Evolutionary conservation across 2,797 vertebrate genomes (phyloP), one percentile per base, ranked within the genome.

Genomic region (Calcarius lapponicus): DNA sequence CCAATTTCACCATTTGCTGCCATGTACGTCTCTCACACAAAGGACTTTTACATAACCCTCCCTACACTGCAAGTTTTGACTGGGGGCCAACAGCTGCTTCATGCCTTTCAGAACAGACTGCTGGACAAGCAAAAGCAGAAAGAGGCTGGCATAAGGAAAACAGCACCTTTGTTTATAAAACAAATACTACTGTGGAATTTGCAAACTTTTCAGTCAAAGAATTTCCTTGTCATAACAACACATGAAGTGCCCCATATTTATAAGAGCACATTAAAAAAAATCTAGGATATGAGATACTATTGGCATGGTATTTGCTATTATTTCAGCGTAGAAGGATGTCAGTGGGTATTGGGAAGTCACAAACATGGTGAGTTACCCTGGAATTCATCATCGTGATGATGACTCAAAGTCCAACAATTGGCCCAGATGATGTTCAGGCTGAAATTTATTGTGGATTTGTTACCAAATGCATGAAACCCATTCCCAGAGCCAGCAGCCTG

Each of bases 31-130:
- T 81, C 88, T 83, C 95, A 93, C 93, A 97, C 94, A 97, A 97
- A 98, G 86, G 84, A 94, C 88, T 97, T 97, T 97, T 97, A 97
- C 95, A 97, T 94, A 95, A 96, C 90, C 82, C 95, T 95, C 87
- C 92, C 88, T 95, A 86, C 13, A 26, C 94, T 89, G 94, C 94
- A 93, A 87, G 81, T 90, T 96, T 96, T 97, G 96, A 95, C 71
- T 56, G 26, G 4, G 81, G 86, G 97, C 97, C 97, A 98, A 97
- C 88, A 97, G 95, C 97, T 97, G 97, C 97, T 97, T 97, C 80
- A 80, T 96, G 94, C 95, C 88, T 96, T 95, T 91, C 85, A 80
- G 95, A 97, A 96, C 91, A 96, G 94, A 92, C 92, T 92, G 74
- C 93, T 97, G 78, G 96, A 95, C 92, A 92, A 95, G 92, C 88